phyloP scores from a whole-genome alignment of 2,888 invertebrate genomes.

The Arctia plantaginis region DNA sequence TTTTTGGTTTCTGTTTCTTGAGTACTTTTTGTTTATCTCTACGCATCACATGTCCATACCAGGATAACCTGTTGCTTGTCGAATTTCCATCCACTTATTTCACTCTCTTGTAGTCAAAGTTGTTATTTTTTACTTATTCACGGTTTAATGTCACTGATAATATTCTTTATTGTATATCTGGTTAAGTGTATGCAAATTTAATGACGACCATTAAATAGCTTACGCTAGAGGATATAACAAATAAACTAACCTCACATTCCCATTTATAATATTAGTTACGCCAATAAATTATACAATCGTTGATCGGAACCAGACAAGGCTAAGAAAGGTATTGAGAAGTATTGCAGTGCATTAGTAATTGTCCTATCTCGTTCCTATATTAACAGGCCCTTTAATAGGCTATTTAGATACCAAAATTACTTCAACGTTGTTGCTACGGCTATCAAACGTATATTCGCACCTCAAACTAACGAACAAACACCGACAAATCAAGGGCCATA shows the following conservation, averaged over 20 bases:
- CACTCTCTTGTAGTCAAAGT: too few species aligned
- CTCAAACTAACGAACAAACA: slow-evolving; percentile 23
- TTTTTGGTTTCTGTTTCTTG: too few species aligned
- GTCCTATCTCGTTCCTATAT: slow-evolving; percentile 3
- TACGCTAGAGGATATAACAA: background rate
- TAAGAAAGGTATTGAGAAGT: background rate
- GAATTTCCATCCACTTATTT: too few species aligned
- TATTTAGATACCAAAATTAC: slow-evolving; percentile 17
- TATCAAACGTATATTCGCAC: slow-evolving; percentile 9
- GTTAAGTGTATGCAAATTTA: background rate
- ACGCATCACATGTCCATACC: too few species aligned
- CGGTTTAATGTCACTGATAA: too few species aligned
- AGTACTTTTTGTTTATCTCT: too few species aligned
- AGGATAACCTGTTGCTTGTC: too few species aligned
- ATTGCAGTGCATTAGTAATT: slow-evolving; percentile 2
- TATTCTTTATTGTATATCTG: too few species aligned
- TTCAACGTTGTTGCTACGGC: background rate
- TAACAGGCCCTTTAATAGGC: slow-evolving; percentile 1
- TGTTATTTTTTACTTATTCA: too few species aligned
- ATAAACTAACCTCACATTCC: background rate
- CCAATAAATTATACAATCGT: background rate
- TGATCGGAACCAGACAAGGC: background rate
- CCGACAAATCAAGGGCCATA: slow-evolving; percentile 61
- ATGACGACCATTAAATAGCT: background rate
- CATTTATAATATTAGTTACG: background rate